Evolutionary conservation across 2,888 invertebrate species (phyloP), one percentile per base, ranked within the genome.

Genomic region (Agrotis segetum): DNA sequence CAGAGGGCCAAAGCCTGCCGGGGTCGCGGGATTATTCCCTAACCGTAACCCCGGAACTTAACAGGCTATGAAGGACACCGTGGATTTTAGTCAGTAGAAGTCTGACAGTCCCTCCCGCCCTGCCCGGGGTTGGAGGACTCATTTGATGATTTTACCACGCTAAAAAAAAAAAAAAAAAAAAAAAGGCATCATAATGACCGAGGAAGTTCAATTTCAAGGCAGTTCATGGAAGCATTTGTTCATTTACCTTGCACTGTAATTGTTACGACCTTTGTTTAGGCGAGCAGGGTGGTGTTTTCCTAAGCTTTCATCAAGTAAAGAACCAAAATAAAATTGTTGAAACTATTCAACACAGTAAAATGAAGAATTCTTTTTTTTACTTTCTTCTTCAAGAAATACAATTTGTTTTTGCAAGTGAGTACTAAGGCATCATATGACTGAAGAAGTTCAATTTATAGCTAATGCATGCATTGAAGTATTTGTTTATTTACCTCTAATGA

Each of bases 121-220:
- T n/a, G n/a, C n/a, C n/a, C n/a, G n/a, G n/a, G n/a, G n/a, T n/a
- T n/a, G n/a, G n/a, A n/a, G n/a, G n/a, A n/a, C n/a, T n/a, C n/a
- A n/a, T n/a, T n/a, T n/a, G n/a, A n/a, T n/a, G n/a, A n/a, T n/a
- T n/a, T n/a, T n/a, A n/a, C n/a, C n/a, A n/a, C n/a, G n/a, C n/a
- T n/a, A n/a, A n/a, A n/a, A n/a, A n/a, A n/a, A n/a, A n/a, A n/a
- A n/a, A n/a, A n/a, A n/a, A n/a, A n/a, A n/a, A n/a, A n/a, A n/a
- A n/a, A n/a, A n/a, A 58, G 71, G 50, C 55, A 55, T 50, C 61
- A 65, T 60, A 40, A 71, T 58, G 55, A 65, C 72, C 64, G 17
- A 56, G 77, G 46, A 67, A 79, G 85, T 85, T 85, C 84, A 85
- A 78, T 82, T 40, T 34, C 84, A 78, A 85, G 85, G 85, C 59